Evolutionary conservation across 2,888 invertebrate species (phyloP), one percentile per base, ranked within the genome.

Genomic region (Dasysyrphus albostriatus): DNA sequence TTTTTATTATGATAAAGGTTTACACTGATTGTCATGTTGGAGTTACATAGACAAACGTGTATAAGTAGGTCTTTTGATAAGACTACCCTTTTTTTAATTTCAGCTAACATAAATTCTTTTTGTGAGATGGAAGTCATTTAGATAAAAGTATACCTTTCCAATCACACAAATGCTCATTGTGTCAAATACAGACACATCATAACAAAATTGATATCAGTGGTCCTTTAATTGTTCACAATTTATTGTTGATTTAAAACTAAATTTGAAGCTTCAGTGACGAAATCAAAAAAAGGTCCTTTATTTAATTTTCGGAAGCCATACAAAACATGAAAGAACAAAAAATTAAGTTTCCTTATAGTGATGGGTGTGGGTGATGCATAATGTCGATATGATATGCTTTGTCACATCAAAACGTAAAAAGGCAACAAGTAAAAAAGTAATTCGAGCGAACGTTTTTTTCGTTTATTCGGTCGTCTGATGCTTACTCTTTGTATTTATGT

Each of bases 311-410:
- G n/a, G 32, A n/a, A 14, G 19, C 9, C 19, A 5, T 39, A 19
- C 10, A 24, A 39, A 42, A 8, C 10, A 39, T 24, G 16, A 61
- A 42, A 39, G 3, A 24, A 14, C 12, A 24, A 24, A 19, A 24
- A 61, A 42, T 61, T 61, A 12, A 12, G 59, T 59, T 61, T 39
- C 24, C 7, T 34, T 58, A n/a, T n/a, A 16, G 16, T 58, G n/a
- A 58, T 14, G 14, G 2, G 10, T 34, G n/a, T 14, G 14, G 2
- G 10, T 34, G n/a, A 58, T 14, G 14, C 3, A 24, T 16, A 5
- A n/a, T 34, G 58, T 16, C n/a, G n/a, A 58, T 58, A 16, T n/a
- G 6, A 3, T n/a, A n/a, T 32, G n/a, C 3, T 54, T 34, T 37
- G 37, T 37, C 37, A 19, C 5, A 59, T 34, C 32, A 34, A 32